Evolutionary conservation across 2,113 vertebrate genomes (phyloP).

Genomic region (Nannospalax galili): DNA sequence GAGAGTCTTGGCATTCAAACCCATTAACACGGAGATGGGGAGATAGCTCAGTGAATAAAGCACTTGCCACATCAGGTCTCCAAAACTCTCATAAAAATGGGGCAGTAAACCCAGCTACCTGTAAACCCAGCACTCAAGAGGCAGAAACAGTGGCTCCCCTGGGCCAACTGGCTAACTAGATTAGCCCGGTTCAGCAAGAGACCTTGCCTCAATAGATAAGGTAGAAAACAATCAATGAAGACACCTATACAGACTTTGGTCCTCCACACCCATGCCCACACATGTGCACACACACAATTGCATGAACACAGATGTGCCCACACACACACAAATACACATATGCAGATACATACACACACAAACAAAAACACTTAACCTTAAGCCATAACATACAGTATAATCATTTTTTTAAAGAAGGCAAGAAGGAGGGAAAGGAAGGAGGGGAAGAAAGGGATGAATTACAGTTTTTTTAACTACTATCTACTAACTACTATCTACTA

Average conservation of each 20-base stretch:
- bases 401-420: not conserved
- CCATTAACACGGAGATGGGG: not conserved
- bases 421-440: not conserved
- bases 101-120: not conserved
- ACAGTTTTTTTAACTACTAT: not conserved
- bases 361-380: not conserved
- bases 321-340: no score
- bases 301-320: no score
- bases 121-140: not conserved
- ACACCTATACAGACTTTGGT: no score
- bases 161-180: not conserved
- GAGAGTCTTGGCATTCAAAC: not conserved
- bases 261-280: not conserved
- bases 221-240: not conserved
- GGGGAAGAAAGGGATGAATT: not conserved
- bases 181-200: not conserved
- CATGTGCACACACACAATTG: no score
- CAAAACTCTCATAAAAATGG: not conserved
- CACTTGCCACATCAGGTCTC: no score
- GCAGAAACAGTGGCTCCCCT: not conserved
- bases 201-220: not conserved
- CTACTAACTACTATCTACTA: constrained; percentile 29
- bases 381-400: not conserved
- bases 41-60: not conserved
- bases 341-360: not conserved